Evolutionary conservation across 2,113 vertebrate genomes (phyloP).

Genomic region (Larimichthys polyactis): DNA sequence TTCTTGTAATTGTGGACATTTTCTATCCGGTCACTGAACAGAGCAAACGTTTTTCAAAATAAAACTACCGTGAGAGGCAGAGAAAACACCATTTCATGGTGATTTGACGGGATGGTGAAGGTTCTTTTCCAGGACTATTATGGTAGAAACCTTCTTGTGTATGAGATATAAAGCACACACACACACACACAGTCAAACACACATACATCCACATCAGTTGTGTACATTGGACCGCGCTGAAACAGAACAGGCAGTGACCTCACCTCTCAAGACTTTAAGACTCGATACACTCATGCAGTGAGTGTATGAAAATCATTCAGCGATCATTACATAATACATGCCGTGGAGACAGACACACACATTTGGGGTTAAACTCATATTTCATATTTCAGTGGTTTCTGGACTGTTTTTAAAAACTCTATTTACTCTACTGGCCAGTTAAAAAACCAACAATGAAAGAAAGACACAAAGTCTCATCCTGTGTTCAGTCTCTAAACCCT

Average conservation of each 20-base stretch:
- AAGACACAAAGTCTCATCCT: neutral
- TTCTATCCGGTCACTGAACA: neutral
- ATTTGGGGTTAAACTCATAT: neutral
- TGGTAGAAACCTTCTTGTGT: slow-evolving; percentile 1
- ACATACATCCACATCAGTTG: neutral
- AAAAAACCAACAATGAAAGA: neutral
- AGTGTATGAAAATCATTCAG: neutral
- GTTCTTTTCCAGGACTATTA: slow-evolving; percentile 36
- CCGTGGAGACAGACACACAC: neutral
- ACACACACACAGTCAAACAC: neutral
- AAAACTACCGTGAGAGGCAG: neutral
- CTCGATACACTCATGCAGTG: neutral
- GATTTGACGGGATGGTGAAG: neutral
- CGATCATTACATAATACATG: neutral
- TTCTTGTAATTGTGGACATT: neutral
- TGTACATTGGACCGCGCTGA: slow-evolving; percentile 43
- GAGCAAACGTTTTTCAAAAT: neutral
- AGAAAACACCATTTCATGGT: neutral
- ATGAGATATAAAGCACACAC: neutral
- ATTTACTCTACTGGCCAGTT: neutral
- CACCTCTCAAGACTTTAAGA: slow-evolving; percentile 37
- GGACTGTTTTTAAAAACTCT: neutral
- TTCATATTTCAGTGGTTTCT: neutral
- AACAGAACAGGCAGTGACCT: slow-evolving; percentile 46
- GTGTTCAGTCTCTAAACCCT: slow-evolving; percentile 1